A percentile compares a stretch with the other conserved stretches of the same genome.
Conservation (phyloP, 2,888 invertebrate species). For the Archaeoteleia sp. region DNA sequence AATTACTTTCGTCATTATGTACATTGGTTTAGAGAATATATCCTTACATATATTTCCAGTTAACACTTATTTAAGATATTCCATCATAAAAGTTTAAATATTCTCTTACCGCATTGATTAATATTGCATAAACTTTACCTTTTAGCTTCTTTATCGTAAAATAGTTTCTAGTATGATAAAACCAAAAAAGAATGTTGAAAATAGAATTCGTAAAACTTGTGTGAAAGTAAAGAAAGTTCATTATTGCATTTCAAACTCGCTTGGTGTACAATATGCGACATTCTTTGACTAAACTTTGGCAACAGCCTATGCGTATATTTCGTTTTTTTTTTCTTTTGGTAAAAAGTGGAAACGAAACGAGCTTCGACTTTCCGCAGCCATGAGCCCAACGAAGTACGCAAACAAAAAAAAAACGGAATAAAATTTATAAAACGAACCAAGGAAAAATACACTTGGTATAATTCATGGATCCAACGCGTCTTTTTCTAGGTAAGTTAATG, state of each 20-base stretch:
- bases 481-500: conserved; percentile 28
- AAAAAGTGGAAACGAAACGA: conserved; percentile 12
- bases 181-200: neutral
- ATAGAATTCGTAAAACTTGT: conserved; percentile 19
- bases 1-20: no score
- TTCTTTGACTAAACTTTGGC: conserved; percentile 22
- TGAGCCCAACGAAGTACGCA: conserved; percentile 6
- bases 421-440: conserved; percentile 20
- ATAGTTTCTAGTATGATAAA: neutral
- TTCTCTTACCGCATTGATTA: no score
- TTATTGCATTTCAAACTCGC: conserved; percentile 20
- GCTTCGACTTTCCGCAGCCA: conserved; percentile 15
- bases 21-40: no score
- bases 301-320: conserved; percentile 22
- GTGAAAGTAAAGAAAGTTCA: conserved; percentile 25
- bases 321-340: conserved; percentile 9
- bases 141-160: neutral
- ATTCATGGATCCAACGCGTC: conserved; percentile 29
- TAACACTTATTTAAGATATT: no score
- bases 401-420: conserved; percentile 12
- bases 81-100: no score
- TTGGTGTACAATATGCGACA: conserved; percentile 25
- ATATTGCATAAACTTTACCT: neutral
- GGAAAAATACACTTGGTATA: conserved; percentile 27
- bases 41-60: no score